Evolutionary conservation across 2,113 vertebrate species (phyloP), one percentile per base, ranked within the genome.

Genomic region (Xyliphius kryptos): DNA sequence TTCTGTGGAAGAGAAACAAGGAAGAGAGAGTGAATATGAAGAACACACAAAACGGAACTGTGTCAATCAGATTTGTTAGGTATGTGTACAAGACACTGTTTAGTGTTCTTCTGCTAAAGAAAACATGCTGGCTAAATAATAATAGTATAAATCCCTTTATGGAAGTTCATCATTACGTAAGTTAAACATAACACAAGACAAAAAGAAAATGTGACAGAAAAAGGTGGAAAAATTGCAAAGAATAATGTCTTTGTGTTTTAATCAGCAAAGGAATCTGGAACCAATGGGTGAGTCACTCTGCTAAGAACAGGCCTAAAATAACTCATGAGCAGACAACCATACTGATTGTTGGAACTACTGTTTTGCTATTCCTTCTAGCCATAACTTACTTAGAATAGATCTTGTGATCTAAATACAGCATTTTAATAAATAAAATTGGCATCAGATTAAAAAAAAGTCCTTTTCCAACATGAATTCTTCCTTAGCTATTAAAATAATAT

Each of bases 1-100:
- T 21, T 70, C 72, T 62, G 58, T 68, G 51, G 61, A 73, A 68
- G 53, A 41, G 44, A 54, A 61, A 73, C 38, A 48, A 26, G 50
- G 61, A 72, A 72, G 61, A 65, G 66, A 73, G 61, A 73, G 19
- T 68, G 47, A 61, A 44, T 56, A 73, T 65, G 61, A 63, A 70
- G 64, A n/a, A 68, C 43, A 66, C 9, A 38, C 19, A 57, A 70
- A 44, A 12, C 16, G 58, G 52, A 70, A 72, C 64, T 72, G 49
- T 10, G 13, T 41, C 10, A 41, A 10, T 12, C 10, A 41, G 3
- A 41, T 41, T n/a, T n/a, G 10, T 41, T 14, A 10, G 13, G 40
- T 41, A 3, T 41, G 26, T 32, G 26, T 32, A 2, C 26, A 32
- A 32, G 26, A 32, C 26, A n/a, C 26, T 5, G 26, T 32, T 32